phyloP scores from a whole-genome alignment of 35 echinoderm and acorn worm genomes.

The Apostichopus californicus region DNA sequence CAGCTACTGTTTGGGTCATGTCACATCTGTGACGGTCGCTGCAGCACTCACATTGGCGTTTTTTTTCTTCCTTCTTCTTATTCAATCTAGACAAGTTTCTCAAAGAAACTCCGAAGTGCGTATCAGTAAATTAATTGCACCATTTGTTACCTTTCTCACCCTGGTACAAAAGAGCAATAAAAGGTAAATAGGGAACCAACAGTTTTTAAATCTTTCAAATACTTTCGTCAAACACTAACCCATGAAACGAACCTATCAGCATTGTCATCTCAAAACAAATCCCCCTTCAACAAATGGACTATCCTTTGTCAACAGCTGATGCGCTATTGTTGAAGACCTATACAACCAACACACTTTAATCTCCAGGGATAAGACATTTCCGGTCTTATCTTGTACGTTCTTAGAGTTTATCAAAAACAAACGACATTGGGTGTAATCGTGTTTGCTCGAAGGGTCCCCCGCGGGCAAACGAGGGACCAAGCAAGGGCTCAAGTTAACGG shows the following conservation, averaged over 20 bases:
- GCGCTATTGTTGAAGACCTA: slow-evolving; percentile 33
- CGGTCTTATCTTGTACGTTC: slow-evolving; percentile 59
- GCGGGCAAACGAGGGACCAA: slow-evolving; percentile 52
- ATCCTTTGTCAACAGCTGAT: slow-evolving; percentile 54
- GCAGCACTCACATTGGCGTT: no score
- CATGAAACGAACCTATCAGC: background rate
- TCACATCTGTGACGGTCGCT: no score
- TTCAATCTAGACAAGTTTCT: background rate
- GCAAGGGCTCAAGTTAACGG: slow-evolving; percentile 54
- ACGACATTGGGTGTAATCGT: slow-evolving; percentile 57
- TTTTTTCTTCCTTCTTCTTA: no score
- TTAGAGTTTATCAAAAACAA: slow-evolving; percentile 61
- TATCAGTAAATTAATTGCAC: background rate
- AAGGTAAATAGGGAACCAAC: background rate
- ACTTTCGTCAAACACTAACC: background rate
- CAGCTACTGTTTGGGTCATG: no score
- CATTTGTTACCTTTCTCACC: slow-evolving; percentile 11
- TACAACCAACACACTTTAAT: slow-evolving; percentile 61
- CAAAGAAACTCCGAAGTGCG: background rate
- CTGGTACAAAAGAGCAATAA: background rate
- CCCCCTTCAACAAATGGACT: slow-evolving; percentile 41
- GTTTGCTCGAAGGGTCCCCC: slow-evolving; percentile 56
- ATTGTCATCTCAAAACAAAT: slow-evolving; percentile 31
- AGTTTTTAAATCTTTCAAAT: background rate
- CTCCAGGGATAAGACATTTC: slow-evolving; percentile 61